Evolutionary conservation across 2,113 vertebrate genomes (phyloP), one percentile per base, ranked within the genome.

Genomic region (Amia ocellicauda): DNA sequence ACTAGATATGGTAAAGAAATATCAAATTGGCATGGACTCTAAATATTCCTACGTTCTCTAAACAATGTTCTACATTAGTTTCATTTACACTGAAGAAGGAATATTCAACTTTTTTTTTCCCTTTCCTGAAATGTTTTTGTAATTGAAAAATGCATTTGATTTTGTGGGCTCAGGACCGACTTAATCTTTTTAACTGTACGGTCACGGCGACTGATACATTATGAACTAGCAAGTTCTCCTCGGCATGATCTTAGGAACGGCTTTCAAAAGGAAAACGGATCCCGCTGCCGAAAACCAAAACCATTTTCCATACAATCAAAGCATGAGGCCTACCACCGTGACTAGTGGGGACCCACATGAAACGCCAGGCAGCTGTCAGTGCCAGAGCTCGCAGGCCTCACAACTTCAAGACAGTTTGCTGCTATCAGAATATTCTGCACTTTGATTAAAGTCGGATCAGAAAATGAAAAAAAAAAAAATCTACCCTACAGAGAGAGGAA

Each of bases 381-480:
- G n/a, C 20, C 27, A 17, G 4, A 1, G 7, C 41, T 47, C 2
- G 36, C 26, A 23, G 43, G 17, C 50, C 22, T 50, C 13, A 45
- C 14, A 45, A 52, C 26, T 50, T 9, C 63, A 53, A 50, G 16
- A 47, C 13, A 22, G 13, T 42, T 55, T 17, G 57, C 24, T 14
- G 22, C 63, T 22, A 47, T 19, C 40, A 20, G 26, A 56, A 65
- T 61, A 62, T 27, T 61, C n/a, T 42, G 28, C 16, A 20, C 62
- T 65, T 54, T 58, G 47, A 69, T 66, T 62, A 53, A 64, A 66
- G 36, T 26, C 28, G 40, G 54, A 73, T 69, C 53, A 62, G 58
- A 58, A 31, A 58, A 56, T 36, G 11, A 36, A n/a, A n/a, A n/a
- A n/a, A n/a, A n/a, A 29, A 57, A 41, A 40, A 53, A 14, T 29